phyloP scores from a whole-genome alignment of 2,888 invertebrate genomes.

The Flabesymbios commensalis region DNA sequence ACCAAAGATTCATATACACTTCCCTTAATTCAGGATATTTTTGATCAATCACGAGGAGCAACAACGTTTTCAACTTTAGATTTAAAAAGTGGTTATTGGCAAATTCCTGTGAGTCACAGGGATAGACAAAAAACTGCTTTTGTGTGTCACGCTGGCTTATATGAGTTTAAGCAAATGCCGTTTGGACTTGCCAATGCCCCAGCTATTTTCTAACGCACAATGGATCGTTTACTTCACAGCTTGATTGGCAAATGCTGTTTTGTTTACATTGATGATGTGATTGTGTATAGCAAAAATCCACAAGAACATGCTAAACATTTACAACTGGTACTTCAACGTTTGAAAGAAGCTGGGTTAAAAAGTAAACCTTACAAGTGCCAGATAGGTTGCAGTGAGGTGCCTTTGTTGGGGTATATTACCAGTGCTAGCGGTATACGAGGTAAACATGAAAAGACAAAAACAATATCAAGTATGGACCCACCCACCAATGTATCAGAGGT shows the following conservation, averaged over 20 bases:
- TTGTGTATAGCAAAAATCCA: neutral
- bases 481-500: constrained; percentile 9
- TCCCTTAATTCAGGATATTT: constrained; percentile 25
- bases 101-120: constrained; percentile 19
- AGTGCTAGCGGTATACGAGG: constrained; percentile 16
- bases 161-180: constrained; percentile 22
- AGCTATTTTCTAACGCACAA: constrained; percentile 16
- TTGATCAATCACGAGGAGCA: constrained; percentile 21
- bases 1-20: too few species aligned
- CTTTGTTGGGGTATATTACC: constrained; percentile 30
- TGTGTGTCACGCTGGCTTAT: constrained; percentile 18
- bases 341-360: neutral
- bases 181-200: constrained; percentile 29
- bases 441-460: constrained; percentile 22
- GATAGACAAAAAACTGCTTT: too few species aligned
- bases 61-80: constrained; percentile 22
- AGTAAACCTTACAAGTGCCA: neutral
- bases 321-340: neutral
- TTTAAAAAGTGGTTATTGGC: constrained; percentile 21
- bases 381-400: neutral
- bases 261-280: neutral
- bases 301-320: neutral
- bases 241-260: neutral
- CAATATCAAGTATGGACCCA: neutral
- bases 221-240: constrained; percentile 10